Evolutionary conservation across 2,113 vertebrate species (phyloP), one percentile per base, ranked within the genome.

Genomic region (Bos javanicus): DNA sequence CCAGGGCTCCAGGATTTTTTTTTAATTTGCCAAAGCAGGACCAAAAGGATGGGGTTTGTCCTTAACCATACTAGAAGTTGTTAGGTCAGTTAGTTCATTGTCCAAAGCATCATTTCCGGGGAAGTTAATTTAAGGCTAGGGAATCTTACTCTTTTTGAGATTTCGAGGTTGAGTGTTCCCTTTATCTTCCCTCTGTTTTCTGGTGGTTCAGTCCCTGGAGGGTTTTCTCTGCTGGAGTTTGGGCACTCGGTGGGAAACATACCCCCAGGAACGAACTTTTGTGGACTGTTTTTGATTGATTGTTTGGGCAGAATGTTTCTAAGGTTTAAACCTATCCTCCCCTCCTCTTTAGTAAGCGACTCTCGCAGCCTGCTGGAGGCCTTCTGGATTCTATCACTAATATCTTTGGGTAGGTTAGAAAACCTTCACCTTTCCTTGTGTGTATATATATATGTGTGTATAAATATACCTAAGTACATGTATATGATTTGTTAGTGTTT

Each of bases 361-460:
- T 98, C 94, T 99, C 99, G 82, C 99, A 99, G 98, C 98, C 99
- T 96, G 99, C 99, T 97, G 99, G 99, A 97, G 99, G 99, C 95
- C 99, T 99, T 98, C 99, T 99, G 96, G 99, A 99, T 98, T 99
- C 99, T 99, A 99, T 99, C 99, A 99, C 99, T 99, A 99, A 99
- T 99, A 99, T 99, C 93, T 99, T 99, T 99, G 99, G 99, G 99
- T 99, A 99, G 96, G 99, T 99, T 98, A 98, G 98, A 98, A 98
- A 94, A 94, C 97, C 96, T 98, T 98, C 97, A 86, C 97, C 98
- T 98, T 98, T 97, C 98, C 96, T 94, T 91, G 93, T 91, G 23
- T 43, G 39, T 76, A 43, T 76, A 76, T 76, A 76, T 76, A 43
- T 74, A 74, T 94, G 62, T 94, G 62, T 96, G 57, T 94, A 15